phyloP scores from a whole-genome alignment of 2,888 invertebrate genomes.

The Drosophila testacea region DNA sequence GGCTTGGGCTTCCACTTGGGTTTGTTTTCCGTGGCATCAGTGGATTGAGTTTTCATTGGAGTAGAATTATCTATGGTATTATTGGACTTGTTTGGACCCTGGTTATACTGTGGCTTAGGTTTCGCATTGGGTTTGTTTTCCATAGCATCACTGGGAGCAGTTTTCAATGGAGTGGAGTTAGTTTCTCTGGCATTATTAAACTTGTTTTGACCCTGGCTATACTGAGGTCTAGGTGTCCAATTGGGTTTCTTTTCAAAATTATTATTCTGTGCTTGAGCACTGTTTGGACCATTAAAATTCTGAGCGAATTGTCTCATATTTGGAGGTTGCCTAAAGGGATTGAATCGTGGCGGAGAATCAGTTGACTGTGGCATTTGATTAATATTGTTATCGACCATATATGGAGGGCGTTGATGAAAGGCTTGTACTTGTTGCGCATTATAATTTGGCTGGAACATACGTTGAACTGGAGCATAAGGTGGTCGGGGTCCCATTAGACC shows the following conservation, averaged over 20 bases:
- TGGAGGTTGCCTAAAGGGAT: constrained; percentile 12
- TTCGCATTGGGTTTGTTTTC: not conserved
- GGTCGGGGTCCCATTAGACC: not conserved
- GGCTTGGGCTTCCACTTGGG: constrained; percentile 5
- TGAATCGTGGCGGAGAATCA: not conserved
- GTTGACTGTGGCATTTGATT: not conserved
- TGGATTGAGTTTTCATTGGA: not conserved
- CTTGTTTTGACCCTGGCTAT: not conserved
- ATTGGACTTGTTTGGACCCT: too few relatives aligned
- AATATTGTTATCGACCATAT: not conserved
- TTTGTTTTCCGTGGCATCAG: not conserved
- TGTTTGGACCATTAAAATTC: not conserved
- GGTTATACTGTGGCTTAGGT: not conserved
- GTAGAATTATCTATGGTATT: too few relatives aligned
- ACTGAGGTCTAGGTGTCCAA: not conserved
- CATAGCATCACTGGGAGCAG: too few relatives aligned
- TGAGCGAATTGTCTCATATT: not conserved
- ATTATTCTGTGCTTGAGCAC: not conserved
- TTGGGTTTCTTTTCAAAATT: not conserved
- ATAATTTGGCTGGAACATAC: not conserved
- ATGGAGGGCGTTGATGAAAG: not conserved
- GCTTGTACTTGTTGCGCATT: not conserved
- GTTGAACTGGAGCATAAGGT: not conserved
- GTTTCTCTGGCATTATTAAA: too few relatives aligned
- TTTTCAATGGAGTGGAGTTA: too few relatives aligned